Percentiles rank a stretch among this genome's conserved stretches.
These are phyloP conservation scores for Mizuhopecten yessoensis DNA, from an alignment of 1,140 invertebrate genomes.

Conservation along the genomic window DNA sequence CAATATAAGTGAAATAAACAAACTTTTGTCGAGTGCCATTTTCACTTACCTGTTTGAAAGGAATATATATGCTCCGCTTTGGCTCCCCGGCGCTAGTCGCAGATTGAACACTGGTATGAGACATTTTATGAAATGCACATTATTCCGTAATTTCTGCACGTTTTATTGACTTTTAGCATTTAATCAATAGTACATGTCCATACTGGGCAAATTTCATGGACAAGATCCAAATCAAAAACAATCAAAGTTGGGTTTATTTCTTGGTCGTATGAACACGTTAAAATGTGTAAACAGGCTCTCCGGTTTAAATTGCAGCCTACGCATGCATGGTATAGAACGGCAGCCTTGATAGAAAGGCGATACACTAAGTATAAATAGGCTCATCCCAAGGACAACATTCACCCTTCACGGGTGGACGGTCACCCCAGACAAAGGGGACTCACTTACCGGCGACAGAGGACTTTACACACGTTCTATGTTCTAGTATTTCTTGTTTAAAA, in stretches of 20 bases:
- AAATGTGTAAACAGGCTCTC: neutral
- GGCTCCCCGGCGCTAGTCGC: neutral
- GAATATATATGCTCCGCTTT: neutral
- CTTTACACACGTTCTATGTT: too few species aligned
- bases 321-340: neutral
- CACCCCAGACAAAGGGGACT: neutral
- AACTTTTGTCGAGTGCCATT: neutral
- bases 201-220: neutral
- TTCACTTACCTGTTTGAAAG: conserved; percentile 32
- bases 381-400: neutral
- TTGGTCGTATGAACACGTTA: neutral
- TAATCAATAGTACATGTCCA: neutral
- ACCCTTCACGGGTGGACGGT: neutral
- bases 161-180: neutral
- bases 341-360: neutral
- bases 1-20: too few species aligned
- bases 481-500: too few species aligned
- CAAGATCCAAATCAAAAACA: neutral
- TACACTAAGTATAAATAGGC: neutral
- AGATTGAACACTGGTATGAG: neutral
- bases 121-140: neutral
- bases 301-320: neutral
- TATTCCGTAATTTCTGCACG: neutral
- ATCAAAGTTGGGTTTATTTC: neutral
- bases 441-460: too few species aligned